Evolutionary conservation across 2,888 invertebrate genomes (phyloP).

Genomic region (Temnothorax unifasciatus): DNA sequence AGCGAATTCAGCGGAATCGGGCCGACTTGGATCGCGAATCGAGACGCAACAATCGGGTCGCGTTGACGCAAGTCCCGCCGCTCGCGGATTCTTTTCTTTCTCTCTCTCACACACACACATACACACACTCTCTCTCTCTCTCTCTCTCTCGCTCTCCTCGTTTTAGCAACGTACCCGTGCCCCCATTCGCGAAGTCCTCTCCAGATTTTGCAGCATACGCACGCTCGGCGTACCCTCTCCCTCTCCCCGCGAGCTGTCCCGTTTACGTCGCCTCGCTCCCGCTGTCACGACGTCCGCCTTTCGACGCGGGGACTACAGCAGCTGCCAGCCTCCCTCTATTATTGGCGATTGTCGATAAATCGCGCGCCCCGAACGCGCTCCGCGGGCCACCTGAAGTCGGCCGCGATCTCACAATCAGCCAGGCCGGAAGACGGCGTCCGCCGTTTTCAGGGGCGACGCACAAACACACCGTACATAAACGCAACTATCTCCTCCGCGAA

Average conservation of each 20-base stretch:
- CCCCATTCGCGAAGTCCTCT: slow-evolving; percentile 68
- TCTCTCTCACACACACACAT: background rate
- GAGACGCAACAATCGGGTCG: slow-evolving; percentile 1
- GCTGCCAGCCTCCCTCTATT: background rate
- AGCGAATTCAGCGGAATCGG: background rate
- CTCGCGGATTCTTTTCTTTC: background rate
- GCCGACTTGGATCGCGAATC: background rate
- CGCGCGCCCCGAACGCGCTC: background rate
- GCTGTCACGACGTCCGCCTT: background rate
- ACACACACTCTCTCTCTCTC: background rate
- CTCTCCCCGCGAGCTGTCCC: slow-evolving; percentile 22
- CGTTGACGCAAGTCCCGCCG: background rate
- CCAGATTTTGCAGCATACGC: slow-evolving; percentile 65
- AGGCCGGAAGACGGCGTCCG: no score
- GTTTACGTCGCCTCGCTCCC: background rate
- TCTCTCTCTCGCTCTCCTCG: no score
- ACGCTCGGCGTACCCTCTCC: slow-evolving; percentile 1
- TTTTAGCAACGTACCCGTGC: slow-evolving; percentile 70
- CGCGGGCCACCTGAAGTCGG: background rate
- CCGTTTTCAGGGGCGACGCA: background rate
- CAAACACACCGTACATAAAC: background rate
- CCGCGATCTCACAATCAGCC: background rate
- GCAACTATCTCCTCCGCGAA: background rate
- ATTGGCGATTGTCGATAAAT: background rate
- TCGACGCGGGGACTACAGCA: background rate